A percentile compares a stretch with the other conserved stretches of the same genome.
These are phyloP conservation scores for Cottus gobio DNA, from an alignment of 2,113 vertebrate genomes.

Conservation along the genomic window DNA sequence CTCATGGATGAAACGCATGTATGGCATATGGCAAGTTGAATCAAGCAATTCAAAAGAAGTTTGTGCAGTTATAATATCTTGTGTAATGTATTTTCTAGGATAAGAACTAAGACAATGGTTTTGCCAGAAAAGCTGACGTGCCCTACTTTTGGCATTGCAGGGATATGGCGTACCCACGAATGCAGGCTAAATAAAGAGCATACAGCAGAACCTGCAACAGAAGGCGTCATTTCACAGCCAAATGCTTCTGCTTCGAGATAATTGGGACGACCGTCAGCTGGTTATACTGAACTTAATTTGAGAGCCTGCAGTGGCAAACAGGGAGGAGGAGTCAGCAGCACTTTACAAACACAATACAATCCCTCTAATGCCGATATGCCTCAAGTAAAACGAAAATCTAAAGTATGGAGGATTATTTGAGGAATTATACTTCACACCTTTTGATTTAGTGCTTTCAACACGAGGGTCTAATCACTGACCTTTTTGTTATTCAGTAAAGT, in stretches of 20 bases:
- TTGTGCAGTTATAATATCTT: not conserved
- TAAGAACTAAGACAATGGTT: not conserved
- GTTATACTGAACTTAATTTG: conserved; percentile 44
- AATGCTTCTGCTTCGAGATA: conserved; percentile 47
- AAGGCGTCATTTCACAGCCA: conserved; percentile 62
- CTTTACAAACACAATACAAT: conserved; percentile 26
- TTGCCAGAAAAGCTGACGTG: not conserved
- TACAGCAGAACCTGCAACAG: conserved; percentile 20
- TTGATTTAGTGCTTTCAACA: conserved; percentile 9
- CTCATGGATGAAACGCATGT: no score
- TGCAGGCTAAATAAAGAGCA: conserved; percentile 29
- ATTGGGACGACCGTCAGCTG: conserved; percentile 48
- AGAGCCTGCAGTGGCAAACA: conserved; percentile 55
- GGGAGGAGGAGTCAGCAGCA: conserved; percentile 34
- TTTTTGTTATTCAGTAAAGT: conserved; percentile 5
- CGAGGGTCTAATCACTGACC: not conserved
- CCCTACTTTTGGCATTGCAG: not conserved
- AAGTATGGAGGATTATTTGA: conserved; percentile 12
- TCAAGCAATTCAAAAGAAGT: not conserved
- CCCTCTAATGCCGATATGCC: not conserved
- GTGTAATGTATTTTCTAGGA: not conserved
- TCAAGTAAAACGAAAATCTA: not conserved
- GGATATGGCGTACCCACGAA: not conserved
- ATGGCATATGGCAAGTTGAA: not conserved
- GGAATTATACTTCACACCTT: not conserved